Base-by-base conservation (phyloP, 2,113 vertebrate genomes). In the Prunella fulvescens region DNA sequence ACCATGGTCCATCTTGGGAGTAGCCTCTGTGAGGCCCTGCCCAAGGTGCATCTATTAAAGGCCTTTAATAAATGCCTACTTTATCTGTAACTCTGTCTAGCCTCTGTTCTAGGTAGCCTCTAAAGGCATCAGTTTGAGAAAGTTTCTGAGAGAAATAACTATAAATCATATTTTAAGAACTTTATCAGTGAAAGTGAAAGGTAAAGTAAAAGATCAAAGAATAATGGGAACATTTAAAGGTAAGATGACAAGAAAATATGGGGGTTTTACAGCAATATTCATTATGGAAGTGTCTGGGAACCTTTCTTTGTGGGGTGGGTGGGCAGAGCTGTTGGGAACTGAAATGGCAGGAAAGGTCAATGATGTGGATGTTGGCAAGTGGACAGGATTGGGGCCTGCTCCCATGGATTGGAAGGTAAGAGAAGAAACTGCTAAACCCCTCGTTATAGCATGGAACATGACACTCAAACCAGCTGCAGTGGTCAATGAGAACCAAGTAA, bases 1-100 rank as follows among this genome's bases (percentile, higher is more conserved):
- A 11, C 20, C n/a, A 39, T 33, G 0, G 0, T 31, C 45, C 16
- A 1, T 25, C 56, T 61, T 33, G 35, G 28, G 4, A 33, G 16
- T 5, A 24, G 44, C 9, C 16, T 14, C 44, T 48, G 44, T 2
- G 2, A 77, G 15, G n/a, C 57, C 6, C 35, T 50, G 45, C 35
- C 35, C 44, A 48, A 37, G 35, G 20, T 39, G 7, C 12, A 33
- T 19, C 22, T 19, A 2, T 15, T 25, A 31, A 39, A 61, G 28
- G 11, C 12, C 28, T 39, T 60, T 39, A 37, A 60, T 26, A 60
- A 60, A 39, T 39, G 6, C 11, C 35, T 60, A 9, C 58, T 60
- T 60, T 39, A 19, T 39, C 57, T 39, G 26, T 60, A 26, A 19
- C 58, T 26, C 35, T 39, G 11, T 60, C 58, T 39, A 60, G 24